These are phyloP conservation scores for Oryctes rhinoceros DNA, from an alignment of 1,140 invertebrate genomes.

Conservation along the genomic window DNA sequence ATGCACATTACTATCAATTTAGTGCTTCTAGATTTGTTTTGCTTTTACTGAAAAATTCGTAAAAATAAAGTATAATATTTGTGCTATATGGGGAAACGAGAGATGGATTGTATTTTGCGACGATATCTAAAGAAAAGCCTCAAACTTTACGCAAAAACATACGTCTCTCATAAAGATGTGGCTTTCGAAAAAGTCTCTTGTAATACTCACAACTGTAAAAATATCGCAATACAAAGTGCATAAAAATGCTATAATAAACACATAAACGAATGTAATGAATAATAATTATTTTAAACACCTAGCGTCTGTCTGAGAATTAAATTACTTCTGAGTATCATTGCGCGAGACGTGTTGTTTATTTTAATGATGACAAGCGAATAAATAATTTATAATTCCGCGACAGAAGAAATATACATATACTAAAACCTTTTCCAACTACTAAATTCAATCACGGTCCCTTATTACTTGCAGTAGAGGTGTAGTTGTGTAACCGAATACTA, in stretches of 20 bases:
- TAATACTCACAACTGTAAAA: too few species aligned
- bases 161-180: too few species aligned
- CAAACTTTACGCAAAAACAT: too few species aligned
- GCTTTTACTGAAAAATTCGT: too few species aligned
- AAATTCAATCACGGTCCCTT: neutral
- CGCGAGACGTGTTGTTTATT: neutral
- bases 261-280: neutral
- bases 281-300: neutral
- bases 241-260: neutral
- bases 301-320: neutral
- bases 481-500: neutral
- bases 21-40: too few species aligned
- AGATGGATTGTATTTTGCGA: too few species aligned
- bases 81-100: too few species aligned
- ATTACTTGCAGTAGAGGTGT: neutral
- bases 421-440: neutral
- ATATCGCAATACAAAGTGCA: too few species aligned
- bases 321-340: neutral
- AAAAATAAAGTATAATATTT: too few species aligned
- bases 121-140: too few species aligned
- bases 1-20: too few species aligned
- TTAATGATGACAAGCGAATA: conserved; percentile 10
- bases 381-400: conserved; percentile 19
- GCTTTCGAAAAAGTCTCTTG: too few species aligned
- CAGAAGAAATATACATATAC: neutral